Percentiles rank a stretch among this genome's conserved stretches.
Conservation (phyloP, 2,888 invertebrate genomes). For the Agrilus cyanescens region DNA sequence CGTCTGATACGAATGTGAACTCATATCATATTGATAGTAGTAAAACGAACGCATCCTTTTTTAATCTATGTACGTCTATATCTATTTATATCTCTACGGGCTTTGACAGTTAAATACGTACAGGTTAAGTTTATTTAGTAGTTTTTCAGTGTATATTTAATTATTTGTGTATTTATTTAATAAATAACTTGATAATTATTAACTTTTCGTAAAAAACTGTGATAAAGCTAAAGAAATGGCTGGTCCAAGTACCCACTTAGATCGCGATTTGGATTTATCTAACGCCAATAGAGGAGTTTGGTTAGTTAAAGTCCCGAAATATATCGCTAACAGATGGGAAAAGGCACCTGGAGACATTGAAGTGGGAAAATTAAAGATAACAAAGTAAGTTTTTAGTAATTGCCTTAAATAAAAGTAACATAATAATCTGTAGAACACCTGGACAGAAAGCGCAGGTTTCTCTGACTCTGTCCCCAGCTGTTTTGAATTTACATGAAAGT, state of each 20-base stretch:
- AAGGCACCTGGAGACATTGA: conserved; percentile 83
- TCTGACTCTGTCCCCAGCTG: conserved; percentile 68
- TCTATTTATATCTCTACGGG: too few species aligned
- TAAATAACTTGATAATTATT: too few species aligned
- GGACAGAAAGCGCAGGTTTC: conserved; percentile 83
- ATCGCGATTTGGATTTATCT: conserved; percentile 74
- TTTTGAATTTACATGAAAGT: conserved; percentile 64
- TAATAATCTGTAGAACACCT: conserved; percentile 37
- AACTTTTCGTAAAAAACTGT: too few species aligned
- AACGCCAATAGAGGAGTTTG: conserved; percentile 88
- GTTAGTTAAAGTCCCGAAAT: conserved; percentile 95
- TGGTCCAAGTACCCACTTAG: conserved; percentile 41
- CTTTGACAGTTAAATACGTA: too few species aligned
- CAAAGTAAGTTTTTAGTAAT: conserved; percentile 41
- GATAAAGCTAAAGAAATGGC: conserved; percentile 3
- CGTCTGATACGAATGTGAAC: too few species aligned
- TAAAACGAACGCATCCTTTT: too few species aligned
- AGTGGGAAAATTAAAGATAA: conserved; percentile 86
- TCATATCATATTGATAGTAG: too few species aligned
- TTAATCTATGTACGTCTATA: too few species aligned
- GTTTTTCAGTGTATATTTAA: too few species aligned
- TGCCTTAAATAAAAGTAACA: conserved; percentile 1
- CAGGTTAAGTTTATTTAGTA: too few species aligned
- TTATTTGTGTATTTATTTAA: too few species aligned
- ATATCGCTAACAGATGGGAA: conserved; percentile 91